phyloP scores from a whole-genome alignment of 2,888 invertebrate species.

The Glaucopsyche alexis region DNA sequence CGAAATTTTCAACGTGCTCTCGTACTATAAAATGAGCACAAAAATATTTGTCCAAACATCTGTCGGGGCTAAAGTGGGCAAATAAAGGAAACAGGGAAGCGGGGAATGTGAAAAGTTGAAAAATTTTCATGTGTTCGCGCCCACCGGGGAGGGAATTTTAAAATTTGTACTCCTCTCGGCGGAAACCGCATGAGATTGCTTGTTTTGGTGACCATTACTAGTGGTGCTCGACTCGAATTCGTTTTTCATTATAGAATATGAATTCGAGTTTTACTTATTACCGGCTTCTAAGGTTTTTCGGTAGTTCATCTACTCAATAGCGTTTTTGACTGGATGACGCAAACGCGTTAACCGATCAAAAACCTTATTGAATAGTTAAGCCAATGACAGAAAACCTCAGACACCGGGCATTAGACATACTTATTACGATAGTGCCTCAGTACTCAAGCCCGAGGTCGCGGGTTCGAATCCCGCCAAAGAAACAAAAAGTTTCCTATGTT shows the following conservation, averaged over 20 bases:
- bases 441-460: too few species aligned
- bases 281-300: too few species aligned
- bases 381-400: too few species aligned
- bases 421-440: too few species aligned
- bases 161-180: slow-evolving; percentile 59
- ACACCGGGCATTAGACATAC: too few species aligned
- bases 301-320: too few species aligned
- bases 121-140: slow-evolving; percentile 52
- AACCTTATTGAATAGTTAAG: too few species aligned
- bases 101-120: slow-evolving; percentile 42
- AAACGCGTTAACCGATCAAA: too few species aligned
- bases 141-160: slow-evolving; percentile 53
- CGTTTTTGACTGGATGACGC: too few species aligned
- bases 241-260: not conserved
- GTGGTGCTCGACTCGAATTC: not conserved
- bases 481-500: too few species aligned
- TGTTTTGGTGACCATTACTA: slow-evolving; percentile 25
- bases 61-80: slow-evolving; percentile 35
- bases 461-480: too few species aligned
- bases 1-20: slow-evolving; percentile 9
- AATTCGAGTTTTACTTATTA: not conserved
- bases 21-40: slow-evolving; percentile 16
- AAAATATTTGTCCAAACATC: slow-evolving; percentile 30
- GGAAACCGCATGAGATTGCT: slow-evolving; percentile 46
- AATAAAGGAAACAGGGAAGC: slow-evolving; percentile 45